A percentile compares a stretch with the other conserved stretches of the same genome.
Conservation (phyloP, 2,113 vertebrate genomes). For the Pica pica region DNA sequence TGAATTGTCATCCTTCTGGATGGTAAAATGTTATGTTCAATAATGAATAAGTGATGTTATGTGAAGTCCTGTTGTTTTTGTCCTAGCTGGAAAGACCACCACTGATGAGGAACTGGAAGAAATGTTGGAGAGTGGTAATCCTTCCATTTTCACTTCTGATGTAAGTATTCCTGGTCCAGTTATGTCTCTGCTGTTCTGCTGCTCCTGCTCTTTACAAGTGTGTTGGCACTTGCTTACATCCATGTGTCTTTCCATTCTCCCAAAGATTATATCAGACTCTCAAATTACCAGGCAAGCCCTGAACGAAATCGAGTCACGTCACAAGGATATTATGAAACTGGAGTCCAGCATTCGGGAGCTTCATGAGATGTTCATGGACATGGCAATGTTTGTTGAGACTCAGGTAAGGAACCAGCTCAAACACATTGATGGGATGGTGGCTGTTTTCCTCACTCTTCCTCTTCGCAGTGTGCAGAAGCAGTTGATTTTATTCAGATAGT, state of each 20-base stretch:
- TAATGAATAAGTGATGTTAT: not conserved
- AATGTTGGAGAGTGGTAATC: constrained; percentile 93
- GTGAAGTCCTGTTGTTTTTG: not conserved
- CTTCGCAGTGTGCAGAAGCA: not conserved
- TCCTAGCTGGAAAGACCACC: constrained; percentile 87
- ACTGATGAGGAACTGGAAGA: constrained; percentile 91
- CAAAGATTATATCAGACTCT: constrained; percentile 93
- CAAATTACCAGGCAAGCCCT: constrained; percentile 90
- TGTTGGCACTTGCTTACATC: not conserved
- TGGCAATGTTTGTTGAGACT: constrained; percentile 93
- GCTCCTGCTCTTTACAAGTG: not conserved
- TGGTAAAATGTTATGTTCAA: not conserved
- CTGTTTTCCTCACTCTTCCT: rapidly evolving
- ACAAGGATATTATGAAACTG: constrained; percentile 92
- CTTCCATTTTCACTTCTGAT: constrained; percentile 92
- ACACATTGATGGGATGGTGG: rapidly evolving
- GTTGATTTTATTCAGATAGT: not conserved
- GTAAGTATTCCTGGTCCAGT: constrained; percentile 68
- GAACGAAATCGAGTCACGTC: constrained; percentile 92
- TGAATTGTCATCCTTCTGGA: not conserved
- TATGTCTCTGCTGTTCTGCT: rapidly evolving
- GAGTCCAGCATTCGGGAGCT: constrained; percentile 92
- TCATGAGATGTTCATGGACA: constrained; percentile 92
- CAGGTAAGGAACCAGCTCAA: constrained; percentile 75
- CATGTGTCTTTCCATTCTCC: not conserved